Base-by-base conservation (phyloP, 2,888 invertebrate genomes). In the Hirtodrosophila histrioides region DNA sequence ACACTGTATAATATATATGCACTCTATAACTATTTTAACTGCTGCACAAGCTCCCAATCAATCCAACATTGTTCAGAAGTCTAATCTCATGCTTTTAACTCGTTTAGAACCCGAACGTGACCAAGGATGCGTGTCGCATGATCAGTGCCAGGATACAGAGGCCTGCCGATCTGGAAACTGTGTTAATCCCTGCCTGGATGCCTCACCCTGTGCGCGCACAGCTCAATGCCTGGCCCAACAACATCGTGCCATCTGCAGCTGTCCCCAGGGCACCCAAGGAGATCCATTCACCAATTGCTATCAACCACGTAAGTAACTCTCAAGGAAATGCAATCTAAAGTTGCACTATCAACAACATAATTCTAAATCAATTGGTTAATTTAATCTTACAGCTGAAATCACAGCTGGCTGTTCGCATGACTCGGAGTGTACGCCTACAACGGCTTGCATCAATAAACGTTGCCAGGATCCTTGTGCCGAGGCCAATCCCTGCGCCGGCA, bases 381-480 rank as follows among this genome's bases (percentile, higher is more conserved):
- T 8, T 27, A 27, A 5, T 27, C 1, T 17, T 67, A 0, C 54
- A 89, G 90, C 89, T 17, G 69, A 81, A 83, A 92, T 92, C 31
- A 92, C 93, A 60, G 93, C 95, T 4, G 95, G 95, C 86, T 97
- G 97, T 83, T 93, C 93, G 10, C 92, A 93, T 10, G 96, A 97
- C 89, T 93, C 94, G 0, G 95, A 97, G 61, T 98, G 98, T 88
- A 93, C 95, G 0, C 93, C 94, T 3, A 94, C 95, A 31, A 94
- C 95, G 86, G 95, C 97, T 0, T 98, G 98, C 89, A 94, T 96
- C 56, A 95, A 95, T 75, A 93, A 94, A 74, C 94, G 94, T 43
- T 98, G 98, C 88, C 94, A 95, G 89, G 94, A 97, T 86, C 97
- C 97, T 0, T 98, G 97, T 89, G 91, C 92, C 36, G 94, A 95